Evolutionary conservation across 1,140 invertebrate species (phyloP), one percentile per base, ranked within the genome.

Genomic region (Ostrea denselamellosa): DNA sequence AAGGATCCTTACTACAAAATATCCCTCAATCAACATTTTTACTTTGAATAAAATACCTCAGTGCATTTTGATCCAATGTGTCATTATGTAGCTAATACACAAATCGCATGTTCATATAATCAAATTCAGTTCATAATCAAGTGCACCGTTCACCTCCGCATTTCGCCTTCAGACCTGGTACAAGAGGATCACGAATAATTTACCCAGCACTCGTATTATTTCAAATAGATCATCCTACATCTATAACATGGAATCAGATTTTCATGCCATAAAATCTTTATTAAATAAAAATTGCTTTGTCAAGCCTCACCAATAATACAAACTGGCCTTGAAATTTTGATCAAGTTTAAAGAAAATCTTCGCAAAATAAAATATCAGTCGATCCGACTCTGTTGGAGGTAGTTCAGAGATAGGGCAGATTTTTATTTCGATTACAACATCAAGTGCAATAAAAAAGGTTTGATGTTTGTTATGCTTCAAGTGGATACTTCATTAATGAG

Each of bases 261-360:
- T 77, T 77, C 14, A 25, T 77, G 68, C 68, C 14, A 77, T 77
- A 28, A 77, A 77, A 77, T 77, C 68, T 77, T 34, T 77, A 77
- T 77, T 77, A 34, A 34, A 77, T 34, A 77, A 77, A 77, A 77
- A 25, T 28, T 77, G 68, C 68, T 77, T 77, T 77, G 68, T 77
- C 68, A 77, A 28, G 68, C 28, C 25, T 77, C 68, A 77, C 25
- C 25, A 34, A 77, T 28, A 28, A 77, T 77, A 12, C 28, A 28
- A 14, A 5, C 25, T 17, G 28, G 68, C 68, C 68, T 77, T 77
- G 68, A 77, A 77, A 25, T 34, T 77, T 77, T 77, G 68, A 77
- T 77, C 28, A 77, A 77, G 9, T 77, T 77, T 14, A 28, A 10
- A 77, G 28, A 77, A 34, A 77, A 10, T 12, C 25, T 28, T 28